phyloP scores from a whole-genome alignment of 2,888 invertebrate species.

The Rhorus exstirpatorius region DNA sequence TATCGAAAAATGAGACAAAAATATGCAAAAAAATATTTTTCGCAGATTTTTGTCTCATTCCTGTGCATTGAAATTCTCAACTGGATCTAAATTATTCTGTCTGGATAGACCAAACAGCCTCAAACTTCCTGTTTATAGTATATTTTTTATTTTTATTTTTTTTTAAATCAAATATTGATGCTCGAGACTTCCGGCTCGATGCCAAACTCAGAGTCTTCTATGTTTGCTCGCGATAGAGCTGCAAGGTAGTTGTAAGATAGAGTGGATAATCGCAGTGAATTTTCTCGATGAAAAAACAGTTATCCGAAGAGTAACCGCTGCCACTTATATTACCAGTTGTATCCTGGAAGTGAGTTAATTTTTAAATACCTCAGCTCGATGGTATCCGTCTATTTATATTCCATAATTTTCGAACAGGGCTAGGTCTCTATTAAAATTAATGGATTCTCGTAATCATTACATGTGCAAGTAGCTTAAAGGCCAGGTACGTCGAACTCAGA shows the following conservation, averaged over 20 bases:
- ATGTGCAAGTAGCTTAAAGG: no score
- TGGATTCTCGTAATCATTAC: no score
- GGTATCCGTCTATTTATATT: conserved; percentile 1
- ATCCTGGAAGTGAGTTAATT: conserved; percentile 45
- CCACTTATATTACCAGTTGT: conserved; percentile 4
- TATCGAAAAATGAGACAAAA: no score
- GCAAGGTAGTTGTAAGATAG: neutral
- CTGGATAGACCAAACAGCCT: no score
- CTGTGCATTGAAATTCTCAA: no score
- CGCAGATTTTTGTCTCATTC: no score
- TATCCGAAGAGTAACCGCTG: conserved; percentile 21
- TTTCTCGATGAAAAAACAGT: conserved; percentile 29
- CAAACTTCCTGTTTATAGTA: neutral
- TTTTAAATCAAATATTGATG: neutral
- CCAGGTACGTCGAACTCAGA: no score
- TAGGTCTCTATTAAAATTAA: no score
- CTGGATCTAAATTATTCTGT: no score
- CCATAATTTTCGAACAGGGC: neutral
- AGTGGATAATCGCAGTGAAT: conserved; percentile 19
- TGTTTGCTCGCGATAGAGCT: neutral
- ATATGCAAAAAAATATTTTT: no score
- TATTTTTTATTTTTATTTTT: neutral
- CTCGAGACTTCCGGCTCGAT: neutral
- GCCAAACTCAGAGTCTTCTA: neutral
- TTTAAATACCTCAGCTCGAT: conserved; percentile 17